Base-by-base conservation (phyloP, 2,797 vertebrate genomes). In the Apodemus agrarius region DNA sequence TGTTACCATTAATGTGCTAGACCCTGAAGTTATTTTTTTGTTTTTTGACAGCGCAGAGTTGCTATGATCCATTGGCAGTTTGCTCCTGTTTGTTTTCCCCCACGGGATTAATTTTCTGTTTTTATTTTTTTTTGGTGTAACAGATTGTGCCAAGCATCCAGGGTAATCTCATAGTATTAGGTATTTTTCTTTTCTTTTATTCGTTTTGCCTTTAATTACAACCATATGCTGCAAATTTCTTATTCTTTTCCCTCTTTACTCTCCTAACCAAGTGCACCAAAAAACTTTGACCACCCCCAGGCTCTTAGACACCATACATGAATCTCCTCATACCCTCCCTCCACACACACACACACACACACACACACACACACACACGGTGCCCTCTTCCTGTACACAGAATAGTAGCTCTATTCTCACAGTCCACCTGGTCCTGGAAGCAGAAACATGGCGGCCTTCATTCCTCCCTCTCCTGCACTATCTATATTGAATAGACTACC, bases 191-290 rank as follows among this genome's bases (percentile, higher is more conserved):
- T 49, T 59, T 12, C 12, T 46, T 76, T 76, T 72, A 2, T 49
- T 76, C 7, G 6, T 93, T 76, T 57, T 29, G 43, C 19, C 49
- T 78, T 78, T 95, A 96, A 96, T 54, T 61, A 74, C 19, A 93
- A 52, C 81, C 96, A 95, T 69, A 76, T 94, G 78, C 78, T 89
- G 43, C 46, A 63, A 65, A 59, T 82, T 92, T 82, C 63, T 72
- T 59, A 37, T 10, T 75, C 34, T 63, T 90, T 94, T 82, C 67
- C 49, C n/a, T 85, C 26, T 40, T 89, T 22, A 54, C n/a, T 79
- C 6, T 9, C 31, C 43, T 57, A 67, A 63, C 89, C 90, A 72
- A 34, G 26, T 22, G 59, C 59, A 61, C 89, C 76, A 81, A 16
- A 54, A 17, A 2, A 85, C 84, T 90, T 78, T 88, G 34, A 79